Evolutionary conservation across 2,113 vertebrate species (phyloP).

Genomic region (Lampris incognitus): DNA sequence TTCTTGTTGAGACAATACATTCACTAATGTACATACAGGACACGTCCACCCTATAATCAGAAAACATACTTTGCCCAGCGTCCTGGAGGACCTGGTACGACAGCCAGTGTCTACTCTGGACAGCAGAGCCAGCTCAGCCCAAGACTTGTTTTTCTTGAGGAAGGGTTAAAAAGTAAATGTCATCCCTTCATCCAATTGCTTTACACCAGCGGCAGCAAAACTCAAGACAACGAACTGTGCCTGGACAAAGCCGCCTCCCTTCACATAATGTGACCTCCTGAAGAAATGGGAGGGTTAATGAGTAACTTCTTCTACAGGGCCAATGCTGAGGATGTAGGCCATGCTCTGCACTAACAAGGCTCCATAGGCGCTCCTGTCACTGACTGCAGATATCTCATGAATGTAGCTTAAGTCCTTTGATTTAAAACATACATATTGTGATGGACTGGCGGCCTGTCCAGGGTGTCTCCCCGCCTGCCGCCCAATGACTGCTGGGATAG

Average conservation of each 20-base stretch:
- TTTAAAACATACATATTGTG: not conserved
- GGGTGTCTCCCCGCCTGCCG: too few relatives aligned
- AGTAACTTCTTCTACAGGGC: not conserved
- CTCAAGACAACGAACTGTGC: not conserved
- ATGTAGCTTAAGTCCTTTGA: not conserved
- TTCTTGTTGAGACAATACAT: too few relatives aligned
- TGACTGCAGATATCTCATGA: not conserved
- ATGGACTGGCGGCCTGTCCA: too few relatives aligned
- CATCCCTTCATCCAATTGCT: not conserved
- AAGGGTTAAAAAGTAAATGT: not conserved
- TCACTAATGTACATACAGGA: too few relatives aligned
- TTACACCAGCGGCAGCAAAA: not conserved
- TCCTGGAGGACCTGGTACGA: too few relatives aligned
- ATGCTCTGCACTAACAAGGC: not conserved
- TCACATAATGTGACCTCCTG: not conserved
- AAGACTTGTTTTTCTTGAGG: too few relatives aligned
- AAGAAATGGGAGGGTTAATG: not conserved
- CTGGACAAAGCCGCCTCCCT: not conserved
- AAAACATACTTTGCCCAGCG: too few relatives aligned
- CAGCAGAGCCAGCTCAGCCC: too few relatives aligned
- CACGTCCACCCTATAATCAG: too few relatives aligned
- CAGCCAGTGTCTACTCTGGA: too few relatives aligned
- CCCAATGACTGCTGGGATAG: too few relatives aligned
- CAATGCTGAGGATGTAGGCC: not conserved
- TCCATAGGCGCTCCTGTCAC: not conserved